Evolutionary conservation across 2,113 vertebrate species (phyloP).

Genomic region (Taurulus bubalis): DNA sequence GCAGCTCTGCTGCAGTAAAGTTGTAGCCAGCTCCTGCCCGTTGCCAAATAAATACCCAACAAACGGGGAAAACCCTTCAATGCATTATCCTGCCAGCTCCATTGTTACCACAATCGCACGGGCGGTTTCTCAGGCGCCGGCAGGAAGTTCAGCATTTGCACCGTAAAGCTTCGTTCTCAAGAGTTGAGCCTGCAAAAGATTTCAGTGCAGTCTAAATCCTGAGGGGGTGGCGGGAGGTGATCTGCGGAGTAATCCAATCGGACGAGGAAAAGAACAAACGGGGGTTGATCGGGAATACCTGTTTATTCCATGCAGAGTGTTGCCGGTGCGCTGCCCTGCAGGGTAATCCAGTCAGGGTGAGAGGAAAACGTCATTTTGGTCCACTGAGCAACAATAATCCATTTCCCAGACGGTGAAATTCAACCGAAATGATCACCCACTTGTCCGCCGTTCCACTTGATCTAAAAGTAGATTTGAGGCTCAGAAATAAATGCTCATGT

Average conservation of each 20-base stretch:
- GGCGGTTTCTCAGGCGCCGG: constrained; percentile 29
- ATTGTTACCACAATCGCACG: constrained; percentile 21
- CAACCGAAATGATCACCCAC: constrained; percentile 17
- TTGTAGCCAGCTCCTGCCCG: constrained; percentile 12
- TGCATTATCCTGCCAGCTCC: constrained; percentile 23
- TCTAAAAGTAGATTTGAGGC: constrained; percentile 14
- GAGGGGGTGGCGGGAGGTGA: background rate
- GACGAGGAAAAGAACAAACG: constrained; percentile 48
- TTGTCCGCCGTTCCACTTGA: constrained; percentile 5
- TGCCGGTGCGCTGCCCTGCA: constrained; percentile 20
- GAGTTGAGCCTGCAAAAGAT: constrained; percentile 1
- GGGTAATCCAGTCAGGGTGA: constrained; percentile 39
- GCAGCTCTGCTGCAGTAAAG: constrained; percentile 37
- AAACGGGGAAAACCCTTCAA: constrained; percentile 32
- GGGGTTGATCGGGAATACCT: constrained; percentile 64
- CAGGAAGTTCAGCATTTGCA: constrained; percentile 48
- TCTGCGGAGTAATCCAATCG: constrained; percentile 51
- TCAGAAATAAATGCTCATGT: background rate
- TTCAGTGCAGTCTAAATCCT: constrained; percentile 35
- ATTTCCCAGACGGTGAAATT: constrained; percentile 39
- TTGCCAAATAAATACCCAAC: constrained; percentile 16
- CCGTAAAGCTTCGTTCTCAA: constrained; percentile 38
- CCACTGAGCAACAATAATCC: constrained; percentile 19
- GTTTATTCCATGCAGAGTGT: constrained; percentile 56
- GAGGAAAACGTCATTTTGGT: constrained; percentile 43